Percentiles rank a stretch among this genome's conserved stretches.
These are phyloP conservation scores for Diorhabda elongata DNA, from an alignment of 1,140 invertebrate genomes.

Conservation along the genomic window DNA sequence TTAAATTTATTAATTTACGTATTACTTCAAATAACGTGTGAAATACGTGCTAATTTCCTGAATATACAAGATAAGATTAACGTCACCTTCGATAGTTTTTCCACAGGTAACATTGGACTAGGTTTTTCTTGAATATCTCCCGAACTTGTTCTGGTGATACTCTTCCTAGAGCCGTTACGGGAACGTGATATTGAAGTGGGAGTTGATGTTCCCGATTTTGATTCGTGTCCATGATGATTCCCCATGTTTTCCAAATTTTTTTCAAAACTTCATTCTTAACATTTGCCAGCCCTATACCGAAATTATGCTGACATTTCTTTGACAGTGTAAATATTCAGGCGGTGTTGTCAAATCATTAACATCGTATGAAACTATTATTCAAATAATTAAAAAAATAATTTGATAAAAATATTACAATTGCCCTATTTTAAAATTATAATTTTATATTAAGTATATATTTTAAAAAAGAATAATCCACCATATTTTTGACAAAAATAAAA, in stretches of 20 bases:
- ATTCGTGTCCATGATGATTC: conserved; percentile 34
- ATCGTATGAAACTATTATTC: no score
- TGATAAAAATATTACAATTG: no score
- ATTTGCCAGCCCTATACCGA: background rate
- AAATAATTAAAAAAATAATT: no score
- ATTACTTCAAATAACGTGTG: background rate
- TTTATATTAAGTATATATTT: no score
- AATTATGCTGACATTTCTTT: background rate
- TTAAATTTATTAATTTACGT: background rate
- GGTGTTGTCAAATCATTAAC: background rate
- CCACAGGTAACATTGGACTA: conserved; percentile 63
- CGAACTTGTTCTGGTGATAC: conserved; percentile 55
- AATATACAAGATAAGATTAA: conserved; percentile 26
- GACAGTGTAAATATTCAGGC: background rate
- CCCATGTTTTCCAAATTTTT: conserved; percentile 31
- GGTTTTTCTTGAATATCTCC: conserved; percentile 54
- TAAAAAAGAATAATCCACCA: no score
- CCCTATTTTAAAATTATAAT: no score
- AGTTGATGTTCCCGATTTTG: conserved; percentile 30
- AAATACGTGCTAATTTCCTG: background rate
- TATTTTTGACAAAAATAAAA: no score
- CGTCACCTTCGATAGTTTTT: conserved; percentile 64
- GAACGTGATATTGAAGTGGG: conserved; percentile 26
- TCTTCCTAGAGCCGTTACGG: conserved; percentile 34
- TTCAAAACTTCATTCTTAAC: conserved; percentile 11